Conservation (phyloP, 2,113 vertebrate genomes). For the Tympanuchus pallidicinctus region DNA sequence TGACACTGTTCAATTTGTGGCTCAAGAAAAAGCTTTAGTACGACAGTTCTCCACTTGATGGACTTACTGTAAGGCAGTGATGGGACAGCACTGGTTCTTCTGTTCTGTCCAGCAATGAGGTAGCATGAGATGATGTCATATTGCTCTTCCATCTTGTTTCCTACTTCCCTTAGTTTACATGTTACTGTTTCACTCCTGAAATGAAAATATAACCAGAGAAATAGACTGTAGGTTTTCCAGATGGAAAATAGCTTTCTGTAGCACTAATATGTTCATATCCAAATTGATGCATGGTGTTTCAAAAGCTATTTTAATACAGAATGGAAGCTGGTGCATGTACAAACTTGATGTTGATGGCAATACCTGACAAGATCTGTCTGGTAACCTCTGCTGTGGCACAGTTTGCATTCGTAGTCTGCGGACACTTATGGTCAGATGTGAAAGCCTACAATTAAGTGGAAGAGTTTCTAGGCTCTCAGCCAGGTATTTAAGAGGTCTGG, state of each 20-base stretch:
- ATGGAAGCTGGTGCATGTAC: not conserved
- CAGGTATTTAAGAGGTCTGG: not conserved
- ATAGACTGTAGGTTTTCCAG: not conserved
- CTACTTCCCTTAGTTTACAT: not conserved
- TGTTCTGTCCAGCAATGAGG: not conserved
- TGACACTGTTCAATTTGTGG: rapidly evolving
- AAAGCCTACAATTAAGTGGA: not conserved
- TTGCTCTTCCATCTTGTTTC: not conserved
- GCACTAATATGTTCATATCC: not conserved
- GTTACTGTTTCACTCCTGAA: not conserved
- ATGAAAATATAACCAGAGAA: not conserved
- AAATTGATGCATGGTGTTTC: rapidly evolving
- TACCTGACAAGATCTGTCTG: not conserved
- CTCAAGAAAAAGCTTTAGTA: not conserved
- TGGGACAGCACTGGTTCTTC: not conserved
- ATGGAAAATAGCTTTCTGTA: not conserved
- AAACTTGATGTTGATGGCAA: not conserved
- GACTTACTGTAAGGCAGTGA: not conserved
- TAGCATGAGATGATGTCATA: not conserved
- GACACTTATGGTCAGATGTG: not conserved
- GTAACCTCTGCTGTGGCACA: not conserved
- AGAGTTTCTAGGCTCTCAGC: not conserved
- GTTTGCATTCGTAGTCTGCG: not conserved
- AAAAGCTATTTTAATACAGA: not conserved
- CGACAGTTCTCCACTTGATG: not conserved